Evolutionary conservation across 1,140 invertebrate genomes (phyloP), one percentile per base, ranked within the genome.

Genomic region (Pseudobourletiella spinata): DNA sequence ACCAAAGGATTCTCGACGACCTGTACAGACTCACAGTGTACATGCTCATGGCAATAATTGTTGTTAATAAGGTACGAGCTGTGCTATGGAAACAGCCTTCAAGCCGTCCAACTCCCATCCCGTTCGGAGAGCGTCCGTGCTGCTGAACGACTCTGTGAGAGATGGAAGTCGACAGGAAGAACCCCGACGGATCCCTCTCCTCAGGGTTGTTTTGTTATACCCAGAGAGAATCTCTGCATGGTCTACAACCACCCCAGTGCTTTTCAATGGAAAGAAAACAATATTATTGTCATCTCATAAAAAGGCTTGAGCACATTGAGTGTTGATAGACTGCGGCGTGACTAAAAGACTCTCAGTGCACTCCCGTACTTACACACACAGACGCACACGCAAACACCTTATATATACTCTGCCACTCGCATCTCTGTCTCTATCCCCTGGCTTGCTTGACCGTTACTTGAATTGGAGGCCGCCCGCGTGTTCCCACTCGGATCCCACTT

Each of bases 231-330:
- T 64, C 63, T 64, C 57, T 58, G 57, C 63, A 50, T 59, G 56
- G 35, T 43, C 62, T 59, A 35, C 35, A 60, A 59, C 63, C 63
- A 60, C 48, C 63, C 51, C 39, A 26, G 15, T 25, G 18, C 50
- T 24, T 56, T 46, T 39, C 57, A 57, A 60, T 56, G 25, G 39
- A 64, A 60, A 64, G 63, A 64, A 64, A 64, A 60, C 42, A 60
- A n/a, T 52, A 59, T 64, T 64, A 64, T 64, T 64, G 63, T 64
- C 63, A 64, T 64, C 48, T 2, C 42, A 3, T 61, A 25, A 44
- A 52, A 50, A 60, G 48, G 58, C 24, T 58, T 58, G 14, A 28
- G 44, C 44, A 48, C 6, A 39, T 8, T 39, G 32, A 39, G 32
- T 39, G 32, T 39, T 39, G 32, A 39, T 35, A 18, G 11, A 39